Percentiles rank a stretch among this genome's conserved stretches.
Conservation (phyloP, 2,113 vertebrate genomes). For the Larimichthys polyactis region DNA sequence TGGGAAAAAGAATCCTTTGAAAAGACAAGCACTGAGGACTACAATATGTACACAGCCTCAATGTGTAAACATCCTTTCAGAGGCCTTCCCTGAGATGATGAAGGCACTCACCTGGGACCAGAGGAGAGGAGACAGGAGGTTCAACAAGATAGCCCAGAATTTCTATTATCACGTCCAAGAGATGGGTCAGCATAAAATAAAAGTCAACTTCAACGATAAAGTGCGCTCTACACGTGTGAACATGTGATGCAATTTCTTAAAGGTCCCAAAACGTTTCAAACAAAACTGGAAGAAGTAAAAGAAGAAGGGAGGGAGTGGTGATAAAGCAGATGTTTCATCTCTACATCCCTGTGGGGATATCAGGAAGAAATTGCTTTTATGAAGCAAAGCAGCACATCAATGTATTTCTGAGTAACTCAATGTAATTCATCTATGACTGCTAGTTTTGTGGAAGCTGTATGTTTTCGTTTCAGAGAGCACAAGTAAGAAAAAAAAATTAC, state of each 20-base stretch:
- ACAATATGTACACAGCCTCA: slow-evolving; percentile 47
- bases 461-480: slow-evolving; percentile 23
- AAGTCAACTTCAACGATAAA: slow-evolving; percentile 51
- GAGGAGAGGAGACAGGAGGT: slow-evolving; percentile 33
- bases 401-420: slow-evolving; percentile 39
- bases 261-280: slow-evolving; percentile 52
- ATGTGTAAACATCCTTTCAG: slow-evolving; percentile 75
- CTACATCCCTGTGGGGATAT: slow-evolving; percentile 58
- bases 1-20: slow-evolving; percentile 61
- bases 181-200: slow-evolving; percentile 68
- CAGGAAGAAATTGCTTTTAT: slow-evolving; percentile 55
- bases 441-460: slow-evolving; percentile 18
- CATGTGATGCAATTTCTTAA: slow-evolving; percentile 52
- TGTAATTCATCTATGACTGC: slow-evolving; percentile 40
- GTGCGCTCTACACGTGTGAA: slow-evolving; percentile 14
- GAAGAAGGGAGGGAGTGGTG: slow-evolving; percentile 17
- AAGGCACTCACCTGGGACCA: slow-evolving; percentile 68
- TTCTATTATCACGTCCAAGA: slow-evolving; percentile 64
- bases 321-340: slow-evolving; percentile 61
- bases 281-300: slow-evolving; percentile 30
- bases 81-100: slow-evolving; percentile 62
- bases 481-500: slow-evolving; percentile 19
- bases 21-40: slow-evolving; percentile 50
- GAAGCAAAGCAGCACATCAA: slow-evolving; percentile 35
- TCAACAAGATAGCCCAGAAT: slow-evolving; percentile 56